Base-by-base conservation (phyloP, 2,113 vertebrate species). In the Corapipo altera region DNA sequence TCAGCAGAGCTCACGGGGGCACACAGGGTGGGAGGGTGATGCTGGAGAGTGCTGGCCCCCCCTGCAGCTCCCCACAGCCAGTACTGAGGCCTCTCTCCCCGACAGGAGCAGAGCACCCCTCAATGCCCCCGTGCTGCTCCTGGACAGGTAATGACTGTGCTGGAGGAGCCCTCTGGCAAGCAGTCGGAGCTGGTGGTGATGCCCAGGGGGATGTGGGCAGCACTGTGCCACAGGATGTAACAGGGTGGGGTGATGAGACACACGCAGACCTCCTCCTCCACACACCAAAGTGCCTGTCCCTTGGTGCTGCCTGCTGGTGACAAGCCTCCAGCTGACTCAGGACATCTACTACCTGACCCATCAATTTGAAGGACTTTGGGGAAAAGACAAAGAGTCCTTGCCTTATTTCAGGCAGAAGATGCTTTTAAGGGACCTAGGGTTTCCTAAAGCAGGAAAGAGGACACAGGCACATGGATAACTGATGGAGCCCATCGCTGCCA, bases 381-480 rank as follows among this genome's bases (percentile, higher is more conserved):
- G 18, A 61, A 24, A 35, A 59, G 58, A 39, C 2, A 11, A 37
- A 19, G 30, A 12, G 9, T 61, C 19, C 21, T 41, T 88, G 43
- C 49, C 49, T 84, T 59, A 48, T 85, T 85, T 67, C 76, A 76
- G 62, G 44, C 71, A 71, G 44, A 32, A 46, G 89, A 91, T 66
- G 61, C 44, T 87, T 88, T 41, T 61, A 62, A 87, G 57, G 26
- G 52, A 67, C 37, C 21, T 1, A 2, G 66, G 39, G n/a, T 59
- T 93, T 92, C 49, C 73, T 78, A 55, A 75, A 79, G 58, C 55
- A 62, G 51, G 27, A 76, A 89, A 82, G 85, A 93, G 43, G 51
- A 66, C 17, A 4, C 39, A 46, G 58, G 43, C 11, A 59, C 18
- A 44, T 8, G 22, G 87, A 64, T 91, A 90, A 75, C 35, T 86